phyloP scores from a whole-genome alignment of 2,888 invertebrate genomes.

The Germaria angustata region DNA sequence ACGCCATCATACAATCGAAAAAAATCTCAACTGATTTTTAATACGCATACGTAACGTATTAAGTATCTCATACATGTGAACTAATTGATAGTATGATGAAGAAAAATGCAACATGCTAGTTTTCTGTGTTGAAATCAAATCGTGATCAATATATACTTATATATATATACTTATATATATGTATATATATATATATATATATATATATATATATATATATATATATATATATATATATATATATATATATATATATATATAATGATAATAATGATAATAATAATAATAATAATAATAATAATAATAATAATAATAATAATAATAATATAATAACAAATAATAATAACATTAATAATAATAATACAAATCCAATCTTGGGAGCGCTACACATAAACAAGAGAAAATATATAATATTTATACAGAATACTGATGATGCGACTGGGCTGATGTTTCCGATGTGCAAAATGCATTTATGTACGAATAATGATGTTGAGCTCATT shows the following conservation, averaged over 20 bases:
- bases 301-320: too few species aligned
- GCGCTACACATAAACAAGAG: conserved; percentile 62
- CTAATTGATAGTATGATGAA: not conserved
- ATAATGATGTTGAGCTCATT: conserved; percentile 45
- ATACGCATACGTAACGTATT: too few species aligned
- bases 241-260: conserved; percentile 1
- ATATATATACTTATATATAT: not conserved
- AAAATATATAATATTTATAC: conserved; percentile 42
- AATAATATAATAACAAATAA: too few species aligned
- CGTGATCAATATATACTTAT: conserved; percentile 14
- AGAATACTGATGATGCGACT: conserved; percentile 18
- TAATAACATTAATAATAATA: too few species aligned
- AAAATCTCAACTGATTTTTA: too few species aligned
- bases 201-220: not conserved
- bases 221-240: not conserved
- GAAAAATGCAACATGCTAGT: not conserved
- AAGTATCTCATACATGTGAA: not conserved
- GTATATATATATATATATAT: conserved; percentile 13
- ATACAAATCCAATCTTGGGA: conserved; percentile 62
- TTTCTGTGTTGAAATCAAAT: conserved; percentile 7
- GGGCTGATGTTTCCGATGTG: conserved; percentile 31
- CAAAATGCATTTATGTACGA: conserved; percentile 8
- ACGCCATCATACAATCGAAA: not conserved
- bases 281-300: too few species aligned
- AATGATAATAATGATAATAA: too few species aligned